These are phyloP conservation scores for Drosophila aff. DNA, from an alignment of 1,140 invertebrate genomes.

Conservation along the genomic window DNA sequence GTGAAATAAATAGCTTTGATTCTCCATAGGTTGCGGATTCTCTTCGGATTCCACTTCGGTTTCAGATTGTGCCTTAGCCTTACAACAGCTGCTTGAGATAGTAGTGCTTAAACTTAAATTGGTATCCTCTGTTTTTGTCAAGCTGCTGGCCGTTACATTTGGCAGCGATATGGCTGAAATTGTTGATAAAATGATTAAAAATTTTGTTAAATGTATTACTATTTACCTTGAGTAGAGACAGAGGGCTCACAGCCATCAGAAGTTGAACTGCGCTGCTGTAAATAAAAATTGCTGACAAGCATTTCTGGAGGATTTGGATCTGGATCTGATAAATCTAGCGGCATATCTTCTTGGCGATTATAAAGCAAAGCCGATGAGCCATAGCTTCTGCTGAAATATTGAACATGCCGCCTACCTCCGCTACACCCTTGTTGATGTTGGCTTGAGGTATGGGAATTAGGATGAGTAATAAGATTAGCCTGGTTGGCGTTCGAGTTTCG, in stretches of 20 bases:
- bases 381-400: constrained; percentile 56
- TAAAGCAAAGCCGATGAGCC: constrained; percentile 29
- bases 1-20: constrained; percentile 64
- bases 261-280: constrained; percentile 6
- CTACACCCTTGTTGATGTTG: constrained; percentile 21
- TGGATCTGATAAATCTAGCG: constrained; percentile 18
- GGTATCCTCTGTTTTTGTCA: constrained; percentile 25
- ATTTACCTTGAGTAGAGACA: constrained; percentile 47
- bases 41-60: constrained; percentile 9
- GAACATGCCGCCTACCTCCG: constrained; percentile 15
- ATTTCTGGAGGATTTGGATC: constrained; percentile 10
- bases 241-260: constrained; percentile 23
- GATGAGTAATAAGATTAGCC: constrained; percentile 20
- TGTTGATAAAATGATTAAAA: neutral
- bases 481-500: constrained; percentile 15
- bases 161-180: constrained; percentile 43
- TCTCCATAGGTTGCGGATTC: constrained; percentile 16
- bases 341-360: constrained; percentile 35
- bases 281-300: constrained; percentile 8
- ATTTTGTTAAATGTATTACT: neutral
- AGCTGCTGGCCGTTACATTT: constrained; percentile 24
- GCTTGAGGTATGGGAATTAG: constrained; percentile 33
- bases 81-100: constrained; percentile 1
- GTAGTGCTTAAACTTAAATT: constrained; percentile 10
- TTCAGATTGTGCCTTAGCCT: constrained; percentile 6